Conservation (phyloP, 2,113 vertebrate species). For the Rattus rattus region DNA sequence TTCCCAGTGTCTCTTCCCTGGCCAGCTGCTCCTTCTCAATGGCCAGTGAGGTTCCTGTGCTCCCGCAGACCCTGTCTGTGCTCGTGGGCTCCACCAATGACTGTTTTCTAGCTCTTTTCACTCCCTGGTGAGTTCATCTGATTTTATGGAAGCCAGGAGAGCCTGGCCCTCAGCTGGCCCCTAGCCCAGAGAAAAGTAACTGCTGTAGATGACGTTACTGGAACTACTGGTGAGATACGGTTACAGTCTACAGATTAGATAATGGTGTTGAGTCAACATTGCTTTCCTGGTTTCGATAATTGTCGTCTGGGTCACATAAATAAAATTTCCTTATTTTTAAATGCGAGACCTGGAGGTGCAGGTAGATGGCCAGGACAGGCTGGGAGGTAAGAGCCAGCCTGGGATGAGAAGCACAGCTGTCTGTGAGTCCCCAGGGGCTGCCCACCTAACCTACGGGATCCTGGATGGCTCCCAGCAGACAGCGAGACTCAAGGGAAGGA, state of each 20-base stretch:
- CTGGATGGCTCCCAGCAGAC: background rate
- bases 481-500: background rate
- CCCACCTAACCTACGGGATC: background rate
- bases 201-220: background rate
- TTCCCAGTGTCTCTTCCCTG: background rate
- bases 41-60: background rate
- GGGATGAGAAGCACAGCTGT: background rate
- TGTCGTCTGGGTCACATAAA: background rate
- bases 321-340: background rate
- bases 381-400: background rate
- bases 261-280: background rate
- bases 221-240: background rate
- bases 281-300: conserved; percentile 4
- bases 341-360: background rate
- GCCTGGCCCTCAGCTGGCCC: background rate
- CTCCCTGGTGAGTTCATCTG: background rate
- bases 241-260: background rate
- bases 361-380: background rate
- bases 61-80: too few species aligned
- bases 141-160: background rate
- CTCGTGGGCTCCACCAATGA: background rate
- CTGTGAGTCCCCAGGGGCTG: background rate
- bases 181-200: background rate
- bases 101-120: background rate
- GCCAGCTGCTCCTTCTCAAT: background rate